Base-by-base conservation (phyloP, 2,797 vertebrate genomes). In the Potorous gilbertii region DNA sequence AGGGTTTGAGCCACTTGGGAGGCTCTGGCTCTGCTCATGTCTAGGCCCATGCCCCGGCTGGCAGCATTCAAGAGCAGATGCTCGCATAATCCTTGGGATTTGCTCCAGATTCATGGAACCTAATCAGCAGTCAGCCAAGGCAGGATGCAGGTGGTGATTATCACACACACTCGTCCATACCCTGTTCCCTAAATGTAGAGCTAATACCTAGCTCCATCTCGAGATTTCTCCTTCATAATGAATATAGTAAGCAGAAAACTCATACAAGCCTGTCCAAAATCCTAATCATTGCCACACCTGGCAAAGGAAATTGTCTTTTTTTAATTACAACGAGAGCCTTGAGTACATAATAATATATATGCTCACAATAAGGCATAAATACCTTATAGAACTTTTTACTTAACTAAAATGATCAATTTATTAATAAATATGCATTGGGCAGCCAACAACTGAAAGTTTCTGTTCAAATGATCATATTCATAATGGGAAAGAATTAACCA, bases 71-170 rank as follows among this genome's bases (percentile, higher is more conserved):
- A 66, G 93, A 95, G 54, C 97, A 98, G 97, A 96, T 97, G 97
- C 97, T 97, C 96, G 94, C 74, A 97, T 97, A 97, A 97, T 97
- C 97, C 97, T 91, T 0, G 21, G 96, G 96, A 96, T 94, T 94
- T 93, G 91, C 90, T 97, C 97, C 96, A 97, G 96, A 95, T 95
- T 87, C 95, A 55, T 95, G 90, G 90, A 94, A 92, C 96, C 92
- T 93, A 66, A 95, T 92, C 92, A 96, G 93, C 62, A 94, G 59
- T 90, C 90, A 28, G 96, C 94, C 95, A 97, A 96, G 89, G 92
- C 6, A 0, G 27, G 0, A 91, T 56, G 94, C 94, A 96, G 94
- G 95, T 95, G 91, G 93, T 54, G 90, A 62, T 90, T 91, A 9
- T 0, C 52, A 91, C 9, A 59, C 91, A 91, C 18, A 74, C 14